Percentiles rank a stretch among this genome's conserved stretches.
Evolutionary conservation across 1,140 invertebrate species (phyloP).

Genomic region (Apocrypta bakeri): DNA sequence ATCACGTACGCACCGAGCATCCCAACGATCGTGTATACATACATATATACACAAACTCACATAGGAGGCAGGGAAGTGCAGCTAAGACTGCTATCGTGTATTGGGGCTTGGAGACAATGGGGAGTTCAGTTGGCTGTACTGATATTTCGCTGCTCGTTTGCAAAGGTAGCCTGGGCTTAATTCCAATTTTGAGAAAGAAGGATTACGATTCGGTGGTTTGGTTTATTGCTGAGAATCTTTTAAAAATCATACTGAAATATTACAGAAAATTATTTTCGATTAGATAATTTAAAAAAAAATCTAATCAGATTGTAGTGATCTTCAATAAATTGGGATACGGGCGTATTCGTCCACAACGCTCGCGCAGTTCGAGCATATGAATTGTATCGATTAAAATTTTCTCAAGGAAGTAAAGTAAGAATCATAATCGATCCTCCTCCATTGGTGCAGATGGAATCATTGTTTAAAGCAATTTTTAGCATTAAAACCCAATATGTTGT

Average conservation of each 20-base stretch:
- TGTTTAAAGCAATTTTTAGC: conserved; percentile 4
- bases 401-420: too few relatives aligned
- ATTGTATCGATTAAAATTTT: too few relatives aligned
- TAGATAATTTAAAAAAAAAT: neutral
- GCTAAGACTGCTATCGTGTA: neutral
- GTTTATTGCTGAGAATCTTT: neutral
- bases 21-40: neutral
- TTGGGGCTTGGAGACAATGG: neutral
- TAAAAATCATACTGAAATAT: too few relatives aligned
- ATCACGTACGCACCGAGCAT: conserved; percentile 11
- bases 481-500: neutral
- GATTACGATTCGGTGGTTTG: neutral
- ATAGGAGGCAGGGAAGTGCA: neutral
- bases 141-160: conserved; percentile 3
- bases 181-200: neutral
- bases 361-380: too few relatives aligned
- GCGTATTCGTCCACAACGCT: too few relatives aligned
- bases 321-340: too few relatives aligned
- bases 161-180: neutral
- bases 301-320: neutral
- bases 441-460: too few relatives aligned
- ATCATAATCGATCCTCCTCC: neutral
- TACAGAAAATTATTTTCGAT: too few relatives aligned
- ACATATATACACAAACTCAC: too few relatives aligned
- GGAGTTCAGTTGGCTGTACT: neutral